Base-by-base conservation (phyloP, 2,113 vertebrate species). In the Coreoperca whiteheadi region DNA sequence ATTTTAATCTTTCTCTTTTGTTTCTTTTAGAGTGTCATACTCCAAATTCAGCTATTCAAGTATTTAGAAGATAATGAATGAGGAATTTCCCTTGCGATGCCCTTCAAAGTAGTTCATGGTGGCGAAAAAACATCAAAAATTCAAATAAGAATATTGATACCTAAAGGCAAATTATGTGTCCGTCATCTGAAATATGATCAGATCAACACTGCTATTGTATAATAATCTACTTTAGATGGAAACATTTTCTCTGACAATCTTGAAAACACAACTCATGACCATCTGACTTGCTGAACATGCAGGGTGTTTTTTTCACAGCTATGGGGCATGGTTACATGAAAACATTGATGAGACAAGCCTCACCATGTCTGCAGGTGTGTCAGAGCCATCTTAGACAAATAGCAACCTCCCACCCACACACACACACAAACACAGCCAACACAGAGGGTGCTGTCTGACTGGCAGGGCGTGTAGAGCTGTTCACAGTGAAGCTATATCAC, bases 341-440 rank as follows among this genome's bases (percentile, higher is more conserved):
- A 90, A 90, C n/a, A n/a, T 80, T 74, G 57, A 89, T 83, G 82
- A 89, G 80, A 86, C 85, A 84, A 89, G 89, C 81, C 81, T 86
- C 50, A 46, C 57, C 71, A 46, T 68, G 74, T 90, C 68, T 87
- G 76, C 70, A 92, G 89, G 82, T 88, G 84, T 91, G 88, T 83
- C 82, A 76, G 69, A 87, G 72, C 56, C 51, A 66, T 80, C 74
- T 68, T 15, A 75, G 65, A 67, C 72, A 88, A 73, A 88, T 73
- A 81, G 67, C 77, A 87, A 79, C 53, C 59, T 34, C 16, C 21
- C 71, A 48, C 69, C 61, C 72, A 46, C 39, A 79, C 61, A 65
- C 67, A 72, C 65, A 74, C 72, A 46, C 39, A 79, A 57, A 65
- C 67, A 72, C 65, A 72, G 50, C 14, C 63, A 20, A 34, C 70